Evolutionary conservation across 1,140 invertebrate genomes (phyloP), one percentile per base, ranked within the genome.

Genomic region (Thalassaphorura encarpata): DNA sequence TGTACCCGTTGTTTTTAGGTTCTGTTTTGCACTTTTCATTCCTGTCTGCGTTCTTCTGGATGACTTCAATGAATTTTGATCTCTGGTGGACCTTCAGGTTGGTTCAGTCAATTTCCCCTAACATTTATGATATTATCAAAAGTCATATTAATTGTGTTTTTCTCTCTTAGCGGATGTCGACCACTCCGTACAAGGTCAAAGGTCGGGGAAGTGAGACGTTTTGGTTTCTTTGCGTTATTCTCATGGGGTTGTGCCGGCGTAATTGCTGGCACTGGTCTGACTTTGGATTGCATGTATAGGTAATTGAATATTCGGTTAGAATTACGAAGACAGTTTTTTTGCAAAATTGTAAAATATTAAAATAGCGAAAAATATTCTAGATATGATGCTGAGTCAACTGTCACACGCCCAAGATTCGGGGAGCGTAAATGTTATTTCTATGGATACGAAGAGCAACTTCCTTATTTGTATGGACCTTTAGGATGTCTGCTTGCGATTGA

Each of bases 31-130:
- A 96, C 70, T 95, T 93, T 77, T 86, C 90, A 72, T 94, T 93
- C 72, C 75, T 96, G 67, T 81, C 89, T 23, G 89, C 92, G 56
- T 96, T 96, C 78, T 93, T 92, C 70, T 97, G 93, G 93, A 83
- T 96, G 46, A 91, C 89, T 72, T 89, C 88, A 0, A 64, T 62
- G 60, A 65, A 65, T 42, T 62, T 65, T 47, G 63, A 65, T 42
- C 51, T 65, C 6, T 65, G 54, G 50, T 62, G 60, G 63, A 62
- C 60, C 2, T 65, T 65, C 21, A 62, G 63, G 60, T 62, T 43
- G 19, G 31, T 28, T 11, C 33, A 11, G 33, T 36, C n/a, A n/a
- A 36, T 36, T 36, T 36, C n/a, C 11, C 11, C 33, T 36, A 36
- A 36, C n/a, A 36, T 11, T 36, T n/a, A 36, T 11, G 11, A 36